Evolutionary conservation across 2,797 vertebrate species (phyloP).

Genomic region (Oreortyx pictus): DNA sequence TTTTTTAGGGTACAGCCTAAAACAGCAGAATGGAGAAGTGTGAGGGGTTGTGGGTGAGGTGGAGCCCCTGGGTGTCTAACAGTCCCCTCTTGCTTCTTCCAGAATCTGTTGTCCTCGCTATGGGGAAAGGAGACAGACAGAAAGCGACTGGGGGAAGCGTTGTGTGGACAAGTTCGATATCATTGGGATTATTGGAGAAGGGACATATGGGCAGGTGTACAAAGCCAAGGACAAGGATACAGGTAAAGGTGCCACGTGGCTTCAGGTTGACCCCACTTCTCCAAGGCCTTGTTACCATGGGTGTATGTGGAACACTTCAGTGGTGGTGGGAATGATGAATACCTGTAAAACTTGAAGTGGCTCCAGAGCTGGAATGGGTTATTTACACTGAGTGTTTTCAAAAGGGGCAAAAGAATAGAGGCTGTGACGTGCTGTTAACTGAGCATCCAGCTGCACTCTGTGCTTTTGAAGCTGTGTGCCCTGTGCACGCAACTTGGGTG

Average conservation of each 20-base stretch:
- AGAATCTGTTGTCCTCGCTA: slow-evolving; percentile 98
- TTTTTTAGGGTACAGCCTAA: too few relatives aligned
- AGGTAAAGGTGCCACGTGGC: slow-evolving; percentile 73
- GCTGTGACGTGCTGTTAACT: too few relatives aligned
- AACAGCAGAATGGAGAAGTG: accelerated
- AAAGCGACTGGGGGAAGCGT: slow-evolving; percentile 98
- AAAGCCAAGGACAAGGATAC: slow-evolving; percentile 99
- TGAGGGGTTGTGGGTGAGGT: accelerated
- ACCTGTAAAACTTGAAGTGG: accelerated
- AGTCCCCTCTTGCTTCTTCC: background rate
- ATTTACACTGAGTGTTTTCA: accelerated
- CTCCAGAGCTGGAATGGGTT: background rate
- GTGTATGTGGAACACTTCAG: background rate
- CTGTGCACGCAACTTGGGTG: accelerated
- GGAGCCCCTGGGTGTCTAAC: accelerated
- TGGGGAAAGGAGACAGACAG: slow-evolving; percentile 94
- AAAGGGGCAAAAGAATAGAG: too few relatives aligned
- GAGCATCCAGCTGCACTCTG: background rate
- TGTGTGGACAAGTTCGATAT: slow-evolving; percentile 99
- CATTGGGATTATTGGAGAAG: slow-evolving; percentile 98
- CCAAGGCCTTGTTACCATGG: background rate
- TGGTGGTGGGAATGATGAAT: accelerated
- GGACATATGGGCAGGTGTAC: slow-evolving; percentile 98
- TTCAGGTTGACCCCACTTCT: accelerated
- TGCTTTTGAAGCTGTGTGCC: background rate